Conservation (phyloP, 2,113 vertebrate species). For the Lepus americanus region DNA sequence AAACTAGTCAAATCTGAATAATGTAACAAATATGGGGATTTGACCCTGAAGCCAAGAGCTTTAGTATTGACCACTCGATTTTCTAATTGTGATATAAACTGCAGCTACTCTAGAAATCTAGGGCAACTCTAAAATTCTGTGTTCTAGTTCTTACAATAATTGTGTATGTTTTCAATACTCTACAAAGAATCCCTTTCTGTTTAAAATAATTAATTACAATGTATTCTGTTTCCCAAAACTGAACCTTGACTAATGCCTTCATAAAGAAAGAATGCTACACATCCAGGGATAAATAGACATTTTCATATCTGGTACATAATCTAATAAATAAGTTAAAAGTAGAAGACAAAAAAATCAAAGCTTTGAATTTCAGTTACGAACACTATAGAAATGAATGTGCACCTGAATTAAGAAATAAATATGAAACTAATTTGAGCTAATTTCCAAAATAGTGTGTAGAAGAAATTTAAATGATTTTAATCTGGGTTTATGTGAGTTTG, state of each 20-base stretch:
- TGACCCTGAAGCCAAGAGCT: background rate
- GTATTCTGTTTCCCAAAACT: background rate
- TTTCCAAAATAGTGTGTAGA: background rate
- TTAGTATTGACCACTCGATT: background rate
- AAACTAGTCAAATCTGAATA: background rate
- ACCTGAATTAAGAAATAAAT: slow-evolving; percentile 18
- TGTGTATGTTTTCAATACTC: background rate
- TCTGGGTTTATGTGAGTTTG: background rate
- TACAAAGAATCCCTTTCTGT: background rate
- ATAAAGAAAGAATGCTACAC: background rate
- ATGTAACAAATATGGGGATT: background rate
- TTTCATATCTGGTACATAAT: background rate
- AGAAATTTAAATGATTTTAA: background rate
- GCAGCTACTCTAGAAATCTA: background rate
- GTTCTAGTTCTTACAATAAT: background rate
- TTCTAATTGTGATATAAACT: background rate
- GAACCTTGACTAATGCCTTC: background rate
- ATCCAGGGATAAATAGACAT: background rate
- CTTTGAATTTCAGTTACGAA: background rate
- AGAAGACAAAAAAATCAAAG: background rate
- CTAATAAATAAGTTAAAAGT: background rate
- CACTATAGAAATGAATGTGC: background rate
- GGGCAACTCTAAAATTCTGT: background rate
- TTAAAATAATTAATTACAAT: background rate
- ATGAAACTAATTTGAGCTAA: background rate